These are phyloP conservation scores for Limenitis arthemis DNA, from an alignment of 2,888 invertebrate species.

Conservation along the genomic window DNA sequence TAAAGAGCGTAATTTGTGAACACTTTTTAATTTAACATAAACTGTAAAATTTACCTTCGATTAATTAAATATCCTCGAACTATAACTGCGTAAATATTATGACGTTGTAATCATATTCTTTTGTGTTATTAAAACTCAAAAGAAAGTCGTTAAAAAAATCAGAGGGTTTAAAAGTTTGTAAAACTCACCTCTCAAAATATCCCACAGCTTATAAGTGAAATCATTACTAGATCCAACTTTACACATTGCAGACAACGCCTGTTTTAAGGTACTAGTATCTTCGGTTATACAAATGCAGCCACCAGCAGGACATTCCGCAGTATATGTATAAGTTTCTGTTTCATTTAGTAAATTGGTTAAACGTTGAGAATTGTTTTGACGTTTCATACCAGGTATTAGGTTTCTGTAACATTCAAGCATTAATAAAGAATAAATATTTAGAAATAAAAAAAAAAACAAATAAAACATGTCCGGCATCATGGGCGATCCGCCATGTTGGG, in stretches of 20 bases:
- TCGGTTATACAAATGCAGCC: slow-evolving; percentile 58
- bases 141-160: too few relatives aligned
- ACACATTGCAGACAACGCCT: slow-evolving; percentile 46
- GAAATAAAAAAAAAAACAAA: too few relatives aligned
- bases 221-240: slow-evolving; percentile 57
- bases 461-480: too few relatives aligned
- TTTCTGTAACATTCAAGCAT: slow-evolving; percentile 33
- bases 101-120: too few relatives aligned
- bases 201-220: slow-evolving; percentile 65
- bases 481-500: too few relatives aligned
- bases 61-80: too few relatives aligned
- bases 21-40: too few relatives aligned
- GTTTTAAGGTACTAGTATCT: slow-evolving; percentile 45
- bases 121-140: too few relatives aligned
- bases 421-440: too few relatives aligned
- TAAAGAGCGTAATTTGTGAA: too few relatives aligned
- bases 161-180: not conserved
- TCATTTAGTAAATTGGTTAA: slow-evolving; percentile 49
- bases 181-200: slow-evolving; percentile 53
- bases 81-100: too few relatives aligned
- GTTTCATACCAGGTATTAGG: slow-evolving; percentile 38
- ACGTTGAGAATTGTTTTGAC: slow-evolving; percentile 42
- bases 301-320: slow-evolving; percentile 53
- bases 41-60: too few relatives aligned
- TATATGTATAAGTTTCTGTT: slow-evolving; percentile 61